Base-by-base conservation (phyloP, 2,797 vertebrate genomes). In the Coranthus polyacanthus region DNA sequence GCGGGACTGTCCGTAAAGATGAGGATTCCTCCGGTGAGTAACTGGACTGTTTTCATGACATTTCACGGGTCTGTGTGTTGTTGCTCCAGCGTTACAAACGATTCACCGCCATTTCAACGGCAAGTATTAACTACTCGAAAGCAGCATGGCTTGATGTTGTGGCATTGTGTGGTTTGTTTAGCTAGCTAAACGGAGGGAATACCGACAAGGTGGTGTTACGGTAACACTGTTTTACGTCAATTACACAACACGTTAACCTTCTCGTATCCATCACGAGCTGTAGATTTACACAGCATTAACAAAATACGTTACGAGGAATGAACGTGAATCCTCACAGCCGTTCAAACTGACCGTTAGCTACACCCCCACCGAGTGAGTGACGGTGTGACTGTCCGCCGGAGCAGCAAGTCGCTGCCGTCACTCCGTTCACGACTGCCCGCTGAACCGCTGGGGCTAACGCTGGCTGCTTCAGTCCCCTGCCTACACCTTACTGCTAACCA, bases 1-100 rank as follows among this genome's bases (percentile, higher is more conserved):
- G 64, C 63, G 79, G 80, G 81, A 73, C 83, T 58, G 72, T 51
- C 58, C 75, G 83, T 81, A 69, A 83, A 86, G 81, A 94, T 94
- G 94, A 91, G 88, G 88, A 89, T 89, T 90, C 91, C 88, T 84
- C 86, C 85, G 87, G 94, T 94, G 90, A 94, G 93, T 91, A 42
- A 49, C 50, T 65, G 53, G 21, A 54, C 55, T 73, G 79, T 85
- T 88, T 85, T 74, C 52, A n/a, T 73, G 52, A 32, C 66, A 68
- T 79, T 72, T 82, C 59, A 42, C 75, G 38, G 69, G 43, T 81
- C 79, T 65, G 71, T 26, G 24, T 3, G 6, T 70, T 74, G 61
- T 38, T 53, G 74, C 61, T 47, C 62, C 2, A 36, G 44, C 26
- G 68, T 60, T 61, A 42, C 49, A 26, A 53, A 75, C 42, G 36